Percentiles rank a stretch among this genome's conserved stretches.
phyloP scores from a whole-genome alignment of 2,888 invertebrate genomes.

The Plutella xylostella region DNA sequence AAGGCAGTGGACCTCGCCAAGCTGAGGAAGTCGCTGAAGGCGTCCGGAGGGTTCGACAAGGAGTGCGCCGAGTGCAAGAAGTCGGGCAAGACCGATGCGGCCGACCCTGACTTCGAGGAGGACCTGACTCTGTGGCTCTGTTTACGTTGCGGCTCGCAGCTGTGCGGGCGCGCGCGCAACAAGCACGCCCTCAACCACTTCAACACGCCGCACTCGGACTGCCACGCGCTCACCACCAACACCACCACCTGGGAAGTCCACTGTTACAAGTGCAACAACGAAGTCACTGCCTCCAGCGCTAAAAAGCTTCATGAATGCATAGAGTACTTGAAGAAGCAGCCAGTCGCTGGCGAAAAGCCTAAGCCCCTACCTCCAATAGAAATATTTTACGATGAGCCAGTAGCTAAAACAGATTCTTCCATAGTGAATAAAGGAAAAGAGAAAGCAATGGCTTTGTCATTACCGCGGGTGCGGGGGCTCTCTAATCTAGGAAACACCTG shows the following conservation, averaged over 20 bases:
- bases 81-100: conserved; percentile 30
- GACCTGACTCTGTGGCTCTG: conserved; percentile 79
- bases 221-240: conserved; percentile 79
- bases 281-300: conserved; percentile 70
- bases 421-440: conserved; percentile 37
- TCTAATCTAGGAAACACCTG: conserved; percentile 96
- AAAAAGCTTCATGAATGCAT: conserved; percentile 81
- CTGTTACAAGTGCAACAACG: conserved; percentile 83
- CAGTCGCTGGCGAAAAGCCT: conserved; percentile 29
- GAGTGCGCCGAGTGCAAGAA: conserved; percentile 71
- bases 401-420: conserved; percentile 32
- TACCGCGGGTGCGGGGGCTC: conserved; percentile 80
- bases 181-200: conserved; percentile 82
- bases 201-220: conserved; percentile 80
- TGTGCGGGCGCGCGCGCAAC: conserved; percentile 77
- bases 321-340: conserved; percentile 76
- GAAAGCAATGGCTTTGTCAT: conserved; percentile 34
- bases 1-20: conserved; percentile 75
- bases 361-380: conserved; percentile 28
- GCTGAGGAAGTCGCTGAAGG: conserved; percentile 69
- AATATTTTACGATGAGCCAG: conserved; percentile 13
- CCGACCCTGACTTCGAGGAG: conserved; percentile 61
- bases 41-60: conserved; percentile 54
- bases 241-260: conserved; percentile 79
- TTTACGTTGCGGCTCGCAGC: conserved; percentile 81